Conservation (phyloP, 2,797 vertebrate species). For the Helicolenus hilgendorfi region DNA sequence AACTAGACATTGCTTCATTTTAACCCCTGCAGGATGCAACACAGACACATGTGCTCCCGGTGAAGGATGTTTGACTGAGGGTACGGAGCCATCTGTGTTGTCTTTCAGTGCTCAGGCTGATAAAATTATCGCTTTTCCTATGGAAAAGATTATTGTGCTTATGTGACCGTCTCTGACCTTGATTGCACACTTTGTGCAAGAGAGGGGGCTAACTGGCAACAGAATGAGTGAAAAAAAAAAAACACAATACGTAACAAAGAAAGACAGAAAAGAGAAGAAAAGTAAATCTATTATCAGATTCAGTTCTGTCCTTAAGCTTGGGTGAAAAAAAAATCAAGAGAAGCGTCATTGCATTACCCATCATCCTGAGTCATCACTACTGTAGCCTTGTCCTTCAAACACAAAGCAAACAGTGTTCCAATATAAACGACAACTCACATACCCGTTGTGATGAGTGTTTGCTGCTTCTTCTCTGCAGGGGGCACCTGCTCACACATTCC, state of each 20-base stretch:
- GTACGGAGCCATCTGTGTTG: neutral
- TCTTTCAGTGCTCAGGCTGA: neutral
- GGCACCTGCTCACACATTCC: conserved; percentile 82
- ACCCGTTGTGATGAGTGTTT: conserved; percentile 14
- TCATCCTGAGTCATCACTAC: neutral
- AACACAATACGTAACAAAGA: neutral
- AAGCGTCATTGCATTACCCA: neutral
- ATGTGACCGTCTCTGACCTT: neutral
- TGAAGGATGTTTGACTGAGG: neutral
- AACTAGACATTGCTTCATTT: neutral
- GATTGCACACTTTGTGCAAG: neutral
- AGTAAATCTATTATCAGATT: neutral
- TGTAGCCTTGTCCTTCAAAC: neutral
- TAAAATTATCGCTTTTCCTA: conserved; percentile 24
- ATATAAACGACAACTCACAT: conserved; percentile 23
- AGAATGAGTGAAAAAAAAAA: neutral
- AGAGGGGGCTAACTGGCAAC: neutral
- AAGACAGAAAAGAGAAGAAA: neutral
- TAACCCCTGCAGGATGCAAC: neutral
- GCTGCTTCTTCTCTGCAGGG: conserved; percentile 36
- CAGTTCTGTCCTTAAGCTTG: neutral
- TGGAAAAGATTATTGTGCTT: neutral
- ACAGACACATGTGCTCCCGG: neutral
- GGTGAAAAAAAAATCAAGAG: neutral
- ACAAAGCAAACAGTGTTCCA: neutral